Conservation (phyloP, 2,888 invertebrate genomes). For the Sphecodes monilicornis region DNA sequence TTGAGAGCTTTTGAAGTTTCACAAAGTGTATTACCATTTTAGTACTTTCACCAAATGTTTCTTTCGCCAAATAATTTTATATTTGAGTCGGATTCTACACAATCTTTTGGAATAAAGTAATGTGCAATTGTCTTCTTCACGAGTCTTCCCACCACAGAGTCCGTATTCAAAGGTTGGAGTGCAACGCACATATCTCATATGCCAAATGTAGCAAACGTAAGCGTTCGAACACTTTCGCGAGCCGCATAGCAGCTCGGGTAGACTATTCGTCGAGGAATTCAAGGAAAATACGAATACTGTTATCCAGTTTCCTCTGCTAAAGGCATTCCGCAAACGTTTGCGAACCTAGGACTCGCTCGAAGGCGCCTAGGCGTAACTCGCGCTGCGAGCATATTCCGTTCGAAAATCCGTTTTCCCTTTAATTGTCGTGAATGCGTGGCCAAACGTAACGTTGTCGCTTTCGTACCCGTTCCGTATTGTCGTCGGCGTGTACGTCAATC, state of each 20-base stretch:
- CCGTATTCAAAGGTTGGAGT: not conserved
- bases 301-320: not conserved
- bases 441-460: not conserved
- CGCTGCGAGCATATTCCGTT: not conserved
- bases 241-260: not conserved
- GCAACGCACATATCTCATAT: not conserved
- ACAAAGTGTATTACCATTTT: too few species aligned
- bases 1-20: too few species aligned
- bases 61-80: not conserved
- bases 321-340: slow-evolving; percentile 1
- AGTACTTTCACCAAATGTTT: too few species aligned
- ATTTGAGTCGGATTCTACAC: not conserved
- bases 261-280: slow-evolving; percentile 13
- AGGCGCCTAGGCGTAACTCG: not conserved
- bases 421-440: not conserved
- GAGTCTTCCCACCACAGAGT: not conserved
- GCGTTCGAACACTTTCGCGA: slow-evolving; percentile 9
- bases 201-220: slow-evolving; percentile 9
- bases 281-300: slow-evolving; percentile 1
- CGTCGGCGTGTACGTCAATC: slow-evolving; percentile 3
- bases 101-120: not conserved
- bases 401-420: slow-evolving; percentile 6
- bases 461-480: not conserved
- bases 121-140: not conserved
- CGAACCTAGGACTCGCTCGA: not conserved